A percentile compares a stretch with the other conserved stretches of the same genome.
These are phyloP conservation scores for Styela clava DNA, from an alignment of 23 tunicate genomes.

Conservation along the genomic window DNA sequence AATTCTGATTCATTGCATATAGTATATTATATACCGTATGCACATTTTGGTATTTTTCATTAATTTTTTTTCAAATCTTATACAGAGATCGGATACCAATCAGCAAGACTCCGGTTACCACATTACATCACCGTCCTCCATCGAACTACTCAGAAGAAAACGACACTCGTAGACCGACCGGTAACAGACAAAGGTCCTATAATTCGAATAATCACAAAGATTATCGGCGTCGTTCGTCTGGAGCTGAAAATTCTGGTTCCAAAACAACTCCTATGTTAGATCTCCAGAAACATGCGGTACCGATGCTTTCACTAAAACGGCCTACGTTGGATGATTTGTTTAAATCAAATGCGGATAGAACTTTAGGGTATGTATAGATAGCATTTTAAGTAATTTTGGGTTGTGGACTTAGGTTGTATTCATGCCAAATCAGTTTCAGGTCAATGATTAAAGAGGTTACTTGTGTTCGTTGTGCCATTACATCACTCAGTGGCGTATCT, in stretches of 20 bases:
- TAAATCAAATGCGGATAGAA: not conserved
- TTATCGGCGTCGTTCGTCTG: not conserved
- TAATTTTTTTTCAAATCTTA: too few species aligned
- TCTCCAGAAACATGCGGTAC: conserved; percentile 86
- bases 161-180: not conserved
- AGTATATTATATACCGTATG: too few species aligned
- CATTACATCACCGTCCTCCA: conserved; percentile 54
- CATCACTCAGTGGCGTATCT: too few species aligned
- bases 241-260: not conserved
- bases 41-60: too few species aligned
- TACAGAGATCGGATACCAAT: conserved; percentile 24
- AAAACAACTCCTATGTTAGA: conserved; percentile 47
- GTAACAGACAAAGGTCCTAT: not conserved
- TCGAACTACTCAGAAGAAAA: not conserved
- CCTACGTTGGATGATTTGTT: conserved; percentile 13
- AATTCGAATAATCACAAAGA: not conserved
- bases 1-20: too few species aligned
- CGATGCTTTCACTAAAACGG: conserved; percentile 62
- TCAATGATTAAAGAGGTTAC: too few species aligned
- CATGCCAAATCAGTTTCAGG: too few species aligned
- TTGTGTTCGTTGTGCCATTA: too few species aligned
- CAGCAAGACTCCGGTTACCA: conserved; percentile 62
- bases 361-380: not conserved
- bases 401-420: too few species aligned
- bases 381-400: too few species aligned